Conservation (phyloP, 2,888 invertebrate species). For the Chalcis sispes region DNA sequence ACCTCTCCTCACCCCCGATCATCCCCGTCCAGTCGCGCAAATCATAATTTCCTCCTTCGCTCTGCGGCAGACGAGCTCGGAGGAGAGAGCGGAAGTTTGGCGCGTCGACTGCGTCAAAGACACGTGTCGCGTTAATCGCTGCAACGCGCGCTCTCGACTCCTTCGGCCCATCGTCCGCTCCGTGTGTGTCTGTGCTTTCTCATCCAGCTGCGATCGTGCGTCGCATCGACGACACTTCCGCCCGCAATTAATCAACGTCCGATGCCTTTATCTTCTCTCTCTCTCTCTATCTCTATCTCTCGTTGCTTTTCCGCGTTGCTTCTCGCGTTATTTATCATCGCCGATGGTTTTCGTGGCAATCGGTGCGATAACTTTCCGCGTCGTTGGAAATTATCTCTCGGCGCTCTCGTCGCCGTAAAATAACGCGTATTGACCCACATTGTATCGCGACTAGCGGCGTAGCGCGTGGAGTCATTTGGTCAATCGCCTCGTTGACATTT, state of each 20-base stretch:
- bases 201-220: too few species aligned
- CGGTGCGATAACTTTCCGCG: too few species aligned
- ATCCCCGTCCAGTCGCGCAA: not conserved
- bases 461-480: not conserved
- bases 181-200: not conserved
- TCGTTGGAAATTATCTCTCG: too few species aligned
- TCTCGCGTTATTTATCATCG: too few species aligned
- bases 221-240: too few species aligned
- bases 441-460: too few species aligned
- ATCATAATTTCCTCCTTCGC: not conserved
- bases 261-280: not conserved
- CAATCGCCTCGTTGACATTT: constrained; percentile 14
- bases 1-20: not conserved
- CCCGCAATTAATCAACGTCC: too few species aligned
- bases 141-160: not conserved
- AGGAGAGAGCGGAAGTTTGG: too few species aligned
- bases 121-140: not conserved
- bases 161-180: not conserved
- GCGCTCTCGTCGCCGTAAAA: too few species aligned
- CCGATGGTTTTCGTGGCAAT: too few species aligned
- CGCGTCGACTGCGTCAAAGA: not conserved
- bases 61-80: not conserved
- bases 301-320: not conserved
- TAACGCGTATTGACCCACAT: too few species aligned
- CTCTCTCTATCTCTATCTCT: not conserved